Base-by-base conservation (phyloP, 92 coral and sea anemone species). In the Palythoa grandis region DNA sequence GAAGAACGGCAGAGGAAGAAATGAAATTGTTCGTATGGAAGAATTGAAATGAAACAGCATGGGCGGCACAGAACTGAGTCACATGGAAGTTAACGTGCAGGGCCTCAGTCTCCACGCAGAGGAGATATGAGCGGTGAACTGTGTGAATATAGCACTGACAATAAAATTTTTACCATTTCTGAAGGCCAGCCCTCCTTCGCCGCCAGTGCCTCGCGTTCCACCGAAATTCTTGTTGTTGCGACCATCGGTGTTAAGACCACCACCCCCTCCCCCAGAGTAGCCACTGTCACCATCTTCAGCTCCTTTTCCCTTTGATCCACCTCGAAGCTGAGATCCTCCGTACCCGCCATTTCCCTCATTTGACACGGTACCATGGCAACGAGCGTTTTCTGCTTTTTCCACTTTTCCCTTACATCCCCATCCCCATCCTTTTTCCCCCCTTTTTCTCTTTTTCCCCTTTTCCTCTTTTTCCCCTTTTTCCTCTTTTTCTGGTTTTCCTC, bases 201-300 rank as follows among this genome's bases (percentile, higher is more conserved):
- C 98, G 0, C 98, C 98, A 84, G 98, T 94, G 15, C 98, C 98
- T 75, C 82, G 86, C 0, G 92, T 48, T 39, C 98, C 98, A 52
- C 98, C 98, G 66, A 94, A 94, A 86, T 95, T 95, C 83, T 85
- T 92, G 74, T 95, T 95, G 84, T 74, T 89, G 11, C 95, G 92
- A 1, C 95, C 98, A 39, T 93, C 92, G 54, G 91, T 87, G 79
- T 93, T 91, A 16, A 92, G 92, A 25, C 95, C 98, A 19, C 91
- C 98, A 53, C 95, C 98, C 66, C 96, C 98, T 73, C 95, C 98
- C 70, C 98, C 98, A 68, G 95, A 92, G 96, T 95, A 92, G 38
- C 94, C 94, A 78, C 88, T 93, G 89, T 95, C 98, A 11, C 98
- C 98, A 58, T 95, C 98, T 40, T 91, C 96, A 11, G 95, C 98